These are phyloP conservation scores for Poliocrania exsul DNA, from an alignment of 2,797 vertebrate species.

Conservation along the genomic window DNA sequence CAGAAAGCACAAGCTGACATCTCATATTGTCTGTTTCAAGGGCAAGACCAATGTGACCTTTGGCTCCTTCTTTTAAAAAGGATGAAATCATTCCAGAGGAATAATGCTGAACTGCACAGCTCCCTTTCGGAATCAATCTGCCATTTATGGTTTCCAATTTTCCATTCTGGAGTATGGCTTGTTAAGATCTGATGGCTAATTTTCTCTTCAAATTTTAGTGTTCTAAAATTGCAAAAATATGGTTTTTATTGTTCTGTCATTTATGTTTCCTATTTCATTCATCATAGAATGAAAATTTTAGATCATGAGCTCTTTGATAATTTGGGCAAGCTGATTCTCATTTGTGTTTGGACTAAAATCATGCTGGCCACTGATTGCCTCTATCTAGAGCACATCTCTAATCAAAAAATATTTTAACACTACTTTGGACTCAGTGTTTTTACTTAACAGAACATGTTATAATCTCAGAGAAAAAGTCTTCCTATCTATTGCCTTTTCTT, in stretches of 20 bases:
- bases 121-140: conserved; percentile 50
- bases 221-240: neutral
- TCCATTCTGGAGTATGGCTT: neutral
- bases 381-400: neutral
- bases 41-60: conserved; percentile 72
- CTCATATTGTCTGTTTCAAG: conserved; percentile 73
- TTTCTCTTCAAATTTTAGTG: neutral
- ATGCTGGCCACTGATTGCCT: neutral
- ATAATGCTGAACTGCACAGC: conserved; percentile 35
- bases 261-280: neutral
- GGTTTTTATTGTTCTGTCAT: neutral
- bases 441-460: neutral
- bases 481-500: neutral
- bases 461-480: neutral
- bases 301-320: neutral
- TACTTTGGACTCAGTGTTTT: neutral
- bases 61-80: conserved; percentile 69
- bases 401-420: neutral
- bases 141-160: conserved; percentile 40
- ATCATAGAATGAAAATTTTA: neutral
- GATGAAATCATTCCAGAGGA: conserved; percentile 64
- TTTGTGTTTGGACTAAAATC: conserved; percentile 5
- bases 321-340: neutral
- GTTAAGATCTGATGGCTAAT: conserved; percentile 48
- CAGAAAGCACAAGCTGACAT: conserved; percentile 73